Base-by-base conservation (phyloP, 2,797 vertebrate genomes). In the Poecilia wingei region DNA sequence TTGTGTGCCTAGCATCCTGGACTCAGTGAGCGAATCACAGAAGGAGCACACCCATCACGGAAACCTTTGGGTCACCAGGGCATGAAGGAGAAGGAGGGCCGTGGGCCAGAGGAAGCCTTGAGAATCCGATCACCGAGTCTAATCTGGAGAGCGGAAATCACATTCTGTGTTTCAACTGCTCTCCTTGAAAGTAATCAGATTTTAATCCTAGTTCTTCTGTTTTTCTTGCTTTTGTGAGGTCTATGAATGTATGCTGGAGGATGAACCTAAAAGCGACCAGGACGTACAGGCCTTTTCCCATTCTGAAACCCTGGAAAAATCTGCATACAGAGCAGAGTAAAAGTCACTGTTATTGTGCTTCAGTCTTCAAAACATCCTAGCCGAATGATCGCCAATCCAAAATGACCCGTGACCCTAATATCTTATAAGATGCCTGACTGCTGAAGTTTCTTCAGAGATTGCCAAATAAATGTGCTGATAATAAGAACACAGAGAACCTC, bases 81-180 rank as follows among this genome's bases (percentile, higher is more conserved):
- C 49, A 43, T 75, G 88, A 64, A 86, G 82, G 77, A 31, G 83
- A 79, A 31, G 83, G 80, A 84, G 91, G 74, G 85, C 83, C 47
- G 47, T 51, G 47, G 80, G 79, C 88, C 84, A 82, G 72, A 79
- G 84, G 90, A 90, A 86, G 84, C 86, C 83, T 83, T 78, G 82
- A 83, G 88, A 88, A 88, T 91, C 81, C 79, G 77, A 86, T 86
- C 86, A 31, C 73, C 1, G 72, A 78, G 75, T 86, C 91, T 89
- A 91, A 93, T 93, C 87, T 92, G 83, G 39, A 59, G 81, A 89
- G 85, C 84, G 88, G 92, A 95, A 93, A 89, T 92, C 16, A 71
- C 74, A 69, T 69, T 25, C 72, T 57, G 59, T 9, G 22, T 16
- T 64, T 51, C 49, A 64, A 33, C 49, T 69, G 36, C 51, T 78